Base-by-base conservation (phyloP, 1,140 invertebrate species). In the Schmidtea mediterranea region DNA sequence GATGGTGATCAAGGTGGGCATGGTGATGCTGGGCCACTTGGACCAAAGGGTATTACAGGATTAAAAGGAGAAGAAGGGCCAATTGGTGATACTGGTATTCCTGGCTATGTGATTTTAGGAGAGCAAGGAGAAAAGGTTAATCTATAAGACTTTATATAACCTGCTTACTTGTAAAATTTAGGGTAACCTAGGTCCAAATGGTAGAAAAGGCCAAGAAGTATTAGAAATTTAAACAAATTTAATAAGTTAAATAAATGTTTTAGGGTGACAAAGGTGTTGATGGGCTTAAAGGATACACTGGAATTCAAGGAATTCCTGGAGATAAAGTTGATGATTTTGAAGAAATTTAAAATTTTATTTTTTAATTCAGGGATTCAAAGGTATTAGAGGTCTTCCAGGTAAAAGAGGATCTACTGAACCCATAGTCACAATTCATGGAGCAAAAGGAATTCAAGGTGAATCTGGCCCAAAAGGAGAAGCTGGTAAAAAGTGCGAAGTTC, bases 121-220 rank as follows among this genome's bases (percentile, higher is more conserved):
- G 43, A 15, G 8, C 19, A 45, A 19, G 43, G 43, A 18, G 43
- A 45, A 6, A 24, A 18, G 5, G 43, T 15, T 5, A 45, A 41
- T 24, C 13, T 48, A 48, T n/a, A 21, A 2, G 37, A 13, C n/a
- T 23, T 43, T 49, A 48, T 49, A 1, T 9, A 10, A 32, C 26
- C 37, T 19, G 45, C 43, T 12, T 43, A 51, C 26, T 47, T 36
- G 32, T 43, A 43, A 3, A 32, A 36, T 13, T 47, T 24, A 39
- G 22, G 50, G 50, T 38, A 12, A 24, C 2, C 23, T 21, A 16
- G 52, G 52, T 10, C 49, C 19, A 38, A 38, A 43, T 45, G 52
- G 52, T 49, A 13, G 36, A 13, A 51, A 51, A 32, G 52, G 52
- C 26, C 21, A 37, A 24, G 47, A 64, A 61, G 62, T 55, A 37